Percentiles rank a stretch among this genome's conserved stretches.
phyloP scores from a whole-genome alignment of 1,140 invertebrate genomes.

The Achatina immaculata region DNA sequence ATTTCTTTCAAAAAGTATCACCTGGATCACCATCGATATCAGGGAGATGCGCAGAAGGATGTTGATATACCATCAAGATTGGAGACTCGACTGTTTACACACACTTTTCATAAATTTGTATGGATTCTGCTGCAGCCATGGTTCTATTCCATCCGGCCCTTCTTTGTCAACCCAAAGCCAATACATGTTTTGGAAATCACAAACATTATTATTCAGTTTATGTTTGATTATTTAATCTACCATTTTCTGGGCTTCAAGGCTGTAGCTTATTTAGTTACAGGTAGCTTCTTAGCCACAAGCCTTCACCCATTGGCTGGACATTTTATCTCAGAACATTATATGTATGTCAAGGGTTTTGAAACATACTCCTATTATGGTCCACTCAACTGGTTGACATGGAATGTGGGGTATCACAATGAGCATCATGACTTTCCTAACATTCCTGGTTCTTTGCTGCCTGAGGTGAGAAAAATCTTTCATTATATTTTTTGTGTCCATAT shows the following conservation, averaged over 20 bases:
- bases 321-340: slow-evolving; percentile 99
- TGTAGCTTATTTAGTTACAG: slow-evolving; percentile 86
- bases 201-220: slow-evolving; percentile 89
- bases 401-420: slow-evolving; percentile 85
- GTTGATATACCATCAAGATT: slow-evolving; percentile 95
- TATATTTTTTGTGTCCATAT: not conserved
- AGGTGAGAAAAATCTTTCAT: slow-evolving; percentile 75
- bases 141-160: slow-evolving; percentile 93
- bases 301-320: slow-evolving; percentile 98
- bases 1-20: slow-evolving; percentile 99
- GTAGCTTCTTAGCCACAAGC: slow-evolving; percentile 95
- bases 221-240: slow-evolving; percentile 84
- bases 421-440: slow-evolving; percentile 96
- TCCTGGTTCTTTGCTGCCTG: slow-evolving; percentile 89
- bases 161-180: slow-evolving; percentile 91
- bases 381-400: slow-evolving; percentile 96
- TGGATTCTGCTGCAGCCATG: slow-evolving; percentile 97
- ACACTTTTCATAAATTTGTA: slow-evolving; percentile 90
- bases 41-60: slow-evolving; percentile 94
- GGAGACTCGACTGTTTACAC: slow-evolving; percentile 94
- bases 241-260: slow-evolving; percentile 85
- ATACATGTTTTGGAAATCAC: slow-evolving; percentile 85
- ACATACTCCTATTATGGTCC: slow-evolving; percentile 99
- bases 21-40: slow-evolving; percentile 94
- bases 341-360: slow-evolving; percentile 97